phyloP scores from a whole-genome alignment of 2,797 vertebrate species.

The Phoebastria nigripes region DNA sequence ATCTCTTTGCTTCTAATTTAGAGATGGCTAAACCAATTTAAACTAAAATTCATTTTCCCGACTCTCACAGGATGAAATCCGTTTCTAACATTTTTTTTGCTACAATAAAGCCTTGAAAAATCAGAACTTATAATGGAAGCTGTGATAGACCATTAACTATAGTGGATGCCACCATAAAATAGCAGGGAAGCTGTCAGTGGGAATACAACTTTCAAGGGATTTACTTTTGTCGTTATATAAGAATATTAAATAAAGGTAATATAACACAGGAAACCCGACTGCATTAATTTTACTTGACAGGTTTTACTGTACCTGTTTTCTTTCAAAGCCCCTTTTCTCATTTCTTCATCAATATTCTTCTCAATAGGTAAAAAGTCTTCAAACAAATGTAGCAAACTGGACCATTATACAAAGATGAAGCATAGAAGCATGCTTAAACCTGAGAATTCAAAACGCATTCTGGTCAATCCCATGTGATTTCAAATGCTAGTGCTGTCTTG shows the following conservation, averaged over 20 bases:
- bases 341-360: conserved; percentile 12
- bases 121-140: neutral
- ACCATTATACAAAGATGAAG: neutral
- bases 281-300: conserved; percentile 1
- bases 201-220: conserved; percentile 19
- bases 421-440: neutral
- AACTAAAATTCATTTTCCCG: neutral
- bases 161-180: conserved; percentile 25
- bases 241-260: conserved; percentile 41
- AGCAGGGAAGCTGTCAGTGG: conserved; percentile 35
- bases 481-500: neutral
- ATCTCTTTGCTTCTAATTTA: neutral
- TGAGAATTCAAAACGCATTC: neutral
- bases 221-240: conserved; percentile 34
- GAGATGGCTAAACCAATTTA: conserved; percentile 2
- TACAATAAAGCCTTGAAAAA: conserved; percentile 37
- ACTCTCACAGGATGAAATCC: neutral
- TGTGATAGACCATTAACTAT: conserved; percentile 42
- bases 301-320: conserved; percentile 12
- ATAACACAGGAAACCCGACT: neutral
- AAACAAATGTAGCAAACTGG: neutral
- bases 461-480: neutral
- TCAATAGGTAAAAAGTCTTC: neutral
- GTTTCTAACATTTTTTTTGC: conserved; percentile 18
- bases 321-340: neutral